These are phyloP conservation scores for Corella eumyota DNA, from an alignment of 23 tunicate genomes.

Conservation along the genomic window DNA sequence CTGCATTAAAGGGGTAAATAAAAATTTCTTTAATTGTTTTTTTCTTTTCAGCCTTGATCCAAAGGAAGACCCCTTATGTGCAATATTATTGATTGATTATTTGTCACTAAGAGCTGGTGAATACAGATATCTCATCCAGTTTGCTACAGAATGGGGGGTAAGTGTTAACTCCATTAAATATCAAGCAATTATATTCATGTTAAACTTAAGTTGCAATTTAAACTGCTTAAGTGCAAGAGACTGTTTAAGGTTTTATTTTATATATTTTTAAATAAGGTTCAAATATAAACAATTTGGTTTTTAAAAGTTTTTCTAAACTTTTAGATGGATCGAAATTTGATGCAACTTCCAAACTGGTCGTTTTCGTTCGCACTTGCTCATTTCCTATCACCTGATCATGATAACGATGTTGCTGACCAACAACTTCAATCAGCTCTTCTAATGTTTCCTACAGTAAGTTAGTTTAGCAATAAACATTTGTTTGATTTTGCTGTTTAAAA, in stretches of 20 bases:
- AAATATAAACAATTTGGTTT: no score
- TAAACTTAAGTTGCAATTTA: no score
- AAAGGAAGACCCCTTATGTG: constrained; percentile 69
- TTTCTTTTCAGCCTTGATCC: constrained; percentile 65
- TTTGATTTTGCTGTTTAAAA: neutral
- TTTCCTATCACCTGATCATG: constrained; percentile 14
- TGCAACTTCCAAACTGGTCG: constrained; percentile 80
- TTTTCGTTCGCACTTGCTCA: constrained; percentile 69
- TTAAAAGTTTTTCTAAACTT: no score
- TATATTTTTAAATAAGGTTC: no score
- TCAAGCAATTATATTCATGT: no score
- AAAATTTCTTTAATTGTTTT: no score
- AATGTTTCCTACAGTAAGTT: constrained; percentile 83
- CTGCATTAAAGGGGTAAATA: no score
- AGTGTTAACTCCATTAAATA: neutral
- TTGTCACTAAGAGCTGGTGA: constrained; percentile 56
- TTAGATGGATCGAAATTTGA: constrained; percentile 35
- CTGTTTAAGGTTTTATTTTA: no score
- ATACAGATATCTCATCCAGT: constrained; percentile 34
- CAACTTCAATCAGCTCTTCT: constrained; percentile 48
- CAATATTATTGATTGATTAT: constrained; percentile 35
- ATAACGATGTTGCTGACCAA: constrained; percentile 33
- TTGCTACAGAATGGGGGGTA: constrained; percentile 61
- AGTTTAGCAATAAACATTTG: neutral
- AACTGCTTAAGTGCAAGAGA: no score